Evolutionary conservation across 2,113 vertebrate genomes (phyloP).

Genomic region (Psilopsiagon aurifrons): DNA sequence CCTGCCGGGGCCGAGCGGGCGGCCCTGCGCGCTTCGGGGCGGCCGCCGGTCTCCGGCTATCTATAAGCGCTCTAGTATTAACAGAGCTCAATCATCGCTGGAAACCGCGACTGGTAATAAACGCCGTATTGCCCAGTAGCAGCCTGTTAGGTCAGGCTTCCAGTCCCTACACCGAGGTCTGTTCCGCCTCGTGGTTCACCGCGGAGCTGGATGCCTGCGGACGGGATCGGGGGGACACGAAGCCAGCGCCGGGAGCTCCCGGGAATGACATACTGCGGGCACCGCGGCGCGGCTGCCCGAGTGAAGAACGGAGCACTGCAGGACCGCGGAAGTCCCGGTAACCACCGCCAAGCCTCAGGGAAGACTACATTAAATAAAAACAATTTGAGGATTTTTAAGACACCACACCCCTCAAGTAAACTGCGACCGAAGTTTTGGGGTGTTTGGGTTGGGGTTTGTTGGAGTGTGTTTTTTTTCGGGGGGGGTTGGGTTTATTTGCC

Average conservation of each 20-base stretch:
- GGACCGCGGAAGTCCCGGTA: not conserved
- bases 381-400: not conserved
- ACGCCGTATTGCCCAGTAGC: not conserved
- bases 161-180: not conserved
- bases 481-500: not conserved
- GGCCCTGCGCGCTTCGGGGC: no score
- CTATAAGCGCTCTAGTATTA: not conserved
- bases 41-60: no score
- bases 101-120: not conserved
- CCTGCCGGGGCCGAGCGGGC: no score
- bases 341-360: not conserved
- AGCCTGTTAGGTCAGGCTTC: not conserved
- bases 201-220: not conserved
- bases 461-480: not conserved
- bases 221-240: not conserved
- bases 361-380: not conserved
- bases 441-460: not conserved
- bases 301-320: not conserved
- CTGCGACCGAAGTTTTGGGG: not conserved
- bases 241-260: not conserved
- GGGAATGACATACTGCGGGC: not conserved
- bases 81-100: not conserved
- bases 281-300: not conserved
- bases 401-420: accelerated
- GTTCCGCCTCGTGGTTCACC: not conserved